Percentiles rank a stretch among this genome's conserved stretches.
These are phyloP conservation scores for Meleagris gallopavo DNA, from an alignment of 2,113 vertebrate species.

Conservation along the genomic window DNA sequence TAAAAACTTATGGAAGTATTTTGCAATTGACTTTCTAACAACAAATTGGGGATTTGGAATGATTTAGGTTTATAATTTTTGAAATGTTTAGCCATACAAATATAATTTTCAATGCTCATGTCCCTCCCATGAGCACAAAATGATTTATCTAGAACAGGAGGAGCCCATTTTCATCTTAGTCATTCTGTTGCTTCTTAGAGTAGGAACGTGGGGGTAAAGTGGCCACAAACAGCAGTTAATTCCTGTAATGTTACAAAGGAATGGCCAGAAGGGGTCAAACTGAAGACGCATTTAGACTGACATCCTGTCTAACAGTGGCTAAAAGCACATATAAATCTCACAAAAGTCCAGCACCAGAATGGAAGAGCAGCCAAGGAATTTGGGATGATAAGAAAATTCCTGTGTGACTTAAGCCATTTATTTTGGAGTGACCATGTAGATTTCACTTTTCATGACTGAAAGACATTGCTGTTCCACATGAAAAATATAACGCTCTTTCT, in stretches of 20 bases:
- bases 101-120: neutral
- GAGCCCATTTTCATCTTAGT: neutral
- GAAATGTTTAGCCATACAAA: neutral
- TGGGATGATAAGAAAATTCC: slow-evolving; percentile 52
- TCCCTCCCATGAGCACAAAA: neutral
- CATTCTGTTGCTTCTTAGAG: neutral
- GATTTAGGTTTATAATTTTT: neutral
- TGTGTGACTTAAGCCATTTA: neutral
- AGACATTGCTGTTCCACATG: neutral
- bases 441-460: neutral
- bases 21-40: slow-evolving; percentile 10
- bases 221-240: slow-evolving; percentile 14
- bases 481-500: neutral
- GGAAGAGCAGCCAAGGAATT: slow-evolving; percentile 36
- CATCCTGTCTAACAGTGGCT: slow-evolving; percentile 15
- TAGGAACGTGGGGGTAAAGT: neutral
- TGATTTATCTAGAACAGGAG: neutral
- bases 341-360: neutral
- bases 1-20: neutral
- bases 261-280: slow-evolving; percentile 21
- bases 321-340: slow-evolving; percentile 36
- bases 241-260: slow-evolving; percentile 6
- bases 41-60: neutral
- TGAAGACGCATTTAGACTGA: neutral
- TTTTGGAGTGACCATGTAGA: slow-evolving; percentile 7